Base-by-base conservation (phyloP, 2,888 invertebrate species). In the Drosophila diplacantha region DNA sequence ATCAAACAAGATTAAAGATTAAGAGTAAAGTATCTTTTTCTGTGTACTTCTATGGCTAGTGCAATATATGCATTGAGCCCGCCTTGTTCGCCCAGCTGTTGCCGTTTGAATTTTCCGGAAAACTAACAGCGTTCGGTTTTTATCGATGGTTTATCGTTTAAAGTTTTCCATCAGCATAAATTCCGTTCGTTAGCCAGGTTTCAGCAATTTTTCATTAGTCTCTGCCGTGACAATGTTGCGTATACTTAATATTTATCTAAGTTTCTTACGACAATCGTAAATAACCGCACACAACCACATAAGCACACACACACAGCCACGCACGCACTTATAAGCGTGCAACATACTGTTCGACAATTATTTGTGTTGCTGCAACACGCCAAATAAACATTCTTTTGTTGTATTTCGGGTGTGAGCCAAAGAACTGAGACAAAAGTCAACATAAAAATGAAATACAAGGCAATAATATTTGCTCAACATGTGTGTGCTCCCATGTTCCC, bases 341-440 rank as follows among this genome's bases (percentile, higher is more conserved):
- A 82, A 83, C 80, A 80, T 80, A 82, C 80, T 83, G 82, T 70
- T 74, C 71, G 80, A 83, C 80, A 80, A 80, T 80, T 80, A 80
- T 83, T 83, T 76, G 82, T 81, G 71, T 81, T 79, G 84, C 71
- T 67, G 82, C 73, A 80, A 83, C 80, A 81, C 74, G 77, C 71
- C 63, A 79, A 83, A 81, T 75, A 83, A 82, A 76, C 69, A 74
- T 75, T 81, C 72, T 71, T 68, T 34, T 66, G 47, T 44, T 44
- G 44, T 44, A 18, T 29, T 44, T 44, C 5, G 46, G 39, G 32
- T 49, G 41, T 34, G 24, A 12, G 41, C 8, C 18, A 24, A 24
- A 18, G 56, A 47, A 38, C 24, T 43, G 49, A 54, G 55, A 51
- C 65, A 66, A 58, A 74, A 78, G 83, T 69, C 78, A 69, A 66